Evolutionary conservation across 2,113 vertebrate species (phyloP).

Genomic region (Lampris megalopsis): DNA sequence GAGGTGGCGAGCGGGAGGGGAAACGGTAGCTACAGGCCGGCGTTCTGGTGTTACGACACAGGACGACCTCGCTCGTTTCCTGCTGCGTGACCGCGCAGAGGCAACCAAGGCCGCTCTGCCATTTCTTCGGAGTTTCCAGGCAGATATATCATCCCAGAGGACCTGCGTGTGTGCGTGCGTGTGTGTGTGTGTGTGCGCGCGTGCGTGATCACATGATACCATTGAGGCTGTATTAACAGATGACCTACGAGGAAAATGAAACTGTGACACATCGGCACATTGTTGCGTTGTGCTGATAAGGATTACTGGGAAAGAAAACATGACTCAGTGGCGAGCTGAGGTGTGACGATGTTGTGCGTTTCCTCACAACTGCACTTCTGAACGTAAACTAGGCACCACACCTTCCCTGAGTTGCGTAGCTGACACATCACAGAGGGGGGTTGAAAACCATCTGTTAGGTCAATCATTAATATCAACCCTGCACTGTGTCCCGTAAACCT

Average conservation of each 20-base stretch:
- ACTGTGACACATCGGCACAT: slow-evolving; percentile 34
- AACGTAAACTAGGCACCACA: slow-evolving; percentile 31
- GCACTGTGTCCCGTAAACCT: slow-evolving; percentile 24
- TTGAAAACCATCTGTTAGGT: slow-evolving; percentile 42
- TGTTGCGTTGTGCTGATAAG: not conserved
- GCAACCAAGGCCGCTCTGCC: slow-evolving; percentile 10
- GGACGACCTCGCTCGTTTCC: slow-evolving; percentile 30
- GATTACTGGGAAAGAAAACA: slow-evolving; percentile 44
- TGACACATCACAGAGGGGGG: slow-evolving; percentile 4
- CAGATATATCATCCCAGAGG: slow-evolving; percentile 12
- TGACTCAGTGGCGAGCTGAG: not conserved
- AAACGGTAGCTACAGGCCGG: slow-evolving; percentile 46
- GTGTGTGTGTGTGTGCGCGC: not conserved
- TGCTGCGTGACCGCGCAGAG: not conserved
- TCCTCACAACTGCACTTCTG: not conserved
- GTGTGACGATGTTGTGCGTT: slow-evolving; percentile 18
- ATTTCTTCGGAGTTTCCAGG: slow-evolving; percentile 3
- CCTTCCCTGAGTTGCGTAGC: slow-evolving; percentile 17
- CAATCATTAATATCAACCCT: slow-evolving; percentile 40
- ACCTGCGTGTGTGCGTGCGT: not conserved
- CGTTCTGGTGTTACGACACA: slow-evolving; percentile 14
- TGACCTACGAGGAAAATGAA: slow-evolving; percentile 39
- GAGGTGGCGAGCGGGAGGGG: slow-evolving; percentile 23
- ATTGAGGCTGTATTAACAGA: slow-evolving; percentile 36
- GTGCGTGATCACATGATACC: slow-evolving; percentile 24